phyloP scores from a whole-genome alignment of 2,888 invertebrate genomes.

The Mimumesa dahlbomi region DNA sequence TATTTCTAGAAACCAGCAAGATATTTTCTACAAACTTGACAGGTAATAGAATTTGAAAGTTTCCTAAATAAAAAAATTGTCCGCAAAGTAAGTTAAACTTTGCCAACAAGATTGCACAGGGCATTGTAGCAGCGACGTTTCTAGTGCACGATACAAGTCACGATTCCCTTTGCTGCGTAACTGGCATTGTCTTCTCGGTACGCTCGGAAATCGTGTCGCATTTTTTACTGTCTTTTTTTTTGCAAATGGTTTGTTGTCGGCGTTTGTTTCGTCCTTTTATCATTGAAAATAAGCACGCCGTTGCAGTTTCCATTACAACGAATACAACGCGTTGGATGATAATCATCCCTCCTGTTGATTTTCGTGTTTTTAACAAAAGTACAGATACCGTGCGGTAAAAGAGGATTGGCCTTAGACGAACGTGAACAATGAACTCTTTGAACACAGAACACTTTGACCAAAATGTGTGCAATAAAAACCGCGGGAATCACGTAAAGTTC shows the following conservation, averaged over 20 bases:
- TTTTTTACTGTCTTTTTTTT: background rate
- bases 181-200: slow-evolving; percentile 2
- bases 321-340: background rate
- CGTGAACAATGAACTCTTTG: no score
- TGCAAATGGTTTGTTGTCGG: background rate
- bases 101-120: background rate
- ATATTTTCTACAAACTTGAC: background rate
- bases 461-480: background rate
- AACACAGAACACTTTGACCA: no score
- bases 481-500: background rate
- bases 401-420: no score
- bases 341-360: no score
- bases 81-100: background rate
- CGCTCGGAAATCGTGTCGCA: slow-evolving; percentile 4
- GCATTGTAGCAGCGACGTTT: background rate
- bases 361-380: no score
- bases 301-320: background rate
- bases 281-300: background rate
- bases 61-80: background rate
- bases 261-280: background rate
- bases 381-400: no score
- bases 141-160: background rate
- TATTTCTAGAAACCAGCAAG: no score
- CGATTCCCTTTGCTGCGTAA: background rate
- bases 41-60: background rate